Evolutionary conservation across 1,140 invertebrate genomes (phyloP).

Genomic region (Brachionus rubens): DNA sequence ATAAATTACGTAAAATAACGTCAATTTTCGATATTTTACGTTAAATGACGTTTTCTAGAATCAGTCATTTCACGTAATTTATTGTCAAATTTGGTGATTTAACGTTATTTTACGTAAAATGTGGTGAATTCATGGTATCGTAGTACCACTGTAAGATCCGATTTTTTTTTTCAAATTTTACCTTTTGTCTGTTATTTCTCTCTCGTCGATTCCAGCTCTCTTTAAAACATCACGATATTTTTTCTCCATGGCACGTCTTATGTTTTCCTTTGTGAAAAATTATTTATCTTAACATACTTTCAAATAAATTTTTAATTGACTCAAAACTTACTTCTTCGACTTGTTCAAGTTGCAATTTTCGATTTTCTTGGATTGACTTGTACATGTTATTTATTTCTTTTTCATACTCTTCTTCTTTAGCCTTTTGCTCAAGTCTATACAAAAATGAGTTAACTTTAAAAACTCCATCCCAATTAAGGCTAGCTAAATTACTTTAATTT

Average conservation of each 20-base stretch:
- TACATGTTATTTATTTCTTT: conserved; percentile 23
- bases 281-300: neutral
- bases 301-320: neutral
- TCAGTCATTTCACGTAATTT: no score
- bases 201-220: conserved; percentile 25
- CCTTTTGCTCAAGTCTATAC: conserved; percentile 27
- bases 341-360: conserved; percentile 40
- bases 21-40: no score
- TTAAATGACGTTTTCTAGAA: no score
- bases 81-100: no score
- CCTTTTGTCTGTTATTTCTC: neutral
- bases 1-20: no score
- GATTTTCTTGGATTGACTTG: conserved; percentile 2
- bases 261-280: conserved; percentile 11
- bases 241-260: conserved; percentile 36
- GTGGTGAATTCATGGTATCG: no score
- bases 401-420: conserved; percentile 43
- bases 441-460: neutral
- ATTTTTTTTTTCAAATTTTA: conserved; percentile 16
- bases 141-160: no score
- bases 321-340: conserved; percentile 41
- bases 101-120: no score
- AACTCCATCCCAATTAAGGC: no score
- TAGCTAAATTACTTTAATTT: conserved; percentile 26
- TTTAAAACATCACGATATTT: conserved; percentile 36